Percentiles rank a stretch among this genome's conserved stretches.
Evolutionary conservation across 2,113 vertebrate genomes (phyloP).

Genomic region (Pelecanoides urinatrix): DNA sequence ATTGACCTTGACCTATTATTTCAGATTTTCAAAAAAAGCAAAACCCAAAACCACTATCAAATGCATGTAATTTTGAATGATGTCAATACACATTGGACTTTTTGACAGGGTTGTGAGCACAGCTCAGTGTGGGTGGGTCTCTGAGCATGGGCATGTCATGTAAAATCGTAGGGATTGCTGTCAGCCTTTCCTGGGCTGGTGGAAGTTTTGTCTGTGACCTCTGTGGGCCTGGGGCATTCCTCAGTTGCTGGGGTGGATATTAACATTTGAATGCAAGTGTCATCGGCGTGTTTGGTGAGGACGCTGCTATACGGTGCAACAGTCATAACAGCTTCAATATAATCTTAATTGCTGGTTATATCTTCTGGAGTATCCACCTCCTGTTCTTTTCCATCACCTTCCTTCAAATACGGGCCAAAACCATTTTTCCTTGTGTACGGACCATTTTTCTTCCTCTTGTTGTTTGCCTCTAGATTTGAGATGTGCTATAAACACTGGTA

Average conservation of each 20-base stretch:
- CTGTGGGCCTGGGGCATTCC: neutral
- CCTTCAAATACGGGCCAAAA: neutral
- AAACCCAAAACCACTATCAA: neutral
- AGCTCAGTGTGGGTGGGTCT: neutral
- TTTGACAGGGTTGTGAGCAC: neutral
- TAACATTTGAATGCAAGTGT: neutral
- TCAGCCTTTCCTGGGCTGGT: no score
- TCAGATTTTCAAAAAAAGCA: neutral
- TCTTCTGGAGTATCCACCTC: neutral
- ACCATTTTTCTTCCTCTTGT: neutral
- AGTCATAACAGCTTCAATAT: neutral
- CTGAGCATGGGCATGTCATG: rapidly evolving
- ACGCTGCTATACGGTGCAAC: neutral
- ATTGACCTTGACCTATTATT: neutral
- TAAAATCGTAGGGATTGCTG: neutral
- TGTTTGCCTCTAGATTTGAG: neutral
- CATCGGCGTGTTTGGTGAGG: neutral
- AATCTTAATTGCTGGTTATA: neutral
- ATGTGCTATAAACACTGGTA: neutral
- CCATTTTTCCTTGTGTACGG: neutral
- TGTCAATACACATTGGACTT: no score
- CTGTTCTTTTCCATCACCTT: neutral
- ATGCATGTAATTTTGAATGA: neutral
- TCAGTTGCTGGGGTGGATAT: neutral
- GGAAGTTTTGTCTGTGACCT: neutral